These are phyloP conservation scores for Micromesistius poutassou DNA, from an alignment of 2,797 vertebrate species.

Conservation along the genomic window DNA sequence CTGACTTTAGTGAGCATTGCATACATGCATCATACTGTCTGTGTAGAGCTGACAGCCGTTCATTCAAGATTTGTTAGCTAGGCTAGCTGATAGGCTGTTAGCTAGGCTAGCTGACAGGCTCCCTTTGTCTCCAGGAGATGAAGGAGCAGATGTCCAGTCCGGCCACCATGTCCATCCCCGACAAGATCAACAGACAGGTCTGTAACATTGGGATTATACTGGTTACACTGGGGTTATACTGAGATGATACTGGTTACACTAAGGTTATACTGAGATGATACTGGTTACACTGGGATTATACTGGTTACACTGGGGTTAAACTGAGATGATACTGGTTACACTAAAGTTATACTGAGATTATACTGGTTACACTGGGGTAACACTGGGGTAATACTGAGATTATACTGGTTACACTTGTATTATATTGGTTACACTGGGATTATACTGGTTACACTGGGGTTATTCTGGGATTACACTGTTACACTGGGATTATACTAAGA, in stretches of 20 bases:
- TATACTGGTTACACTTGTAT: no score
- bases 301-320: no score
- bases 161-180: slow-evolving; percentile 73
- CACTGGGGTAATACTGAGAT: no score
- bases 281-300: neutral
- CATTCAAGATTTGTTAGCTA: neutral
- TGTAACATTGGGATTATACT: slow-evolving; percentile 26
- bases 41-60: neutral
- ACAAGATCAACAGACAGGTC: slow-evolving; percentile 87
- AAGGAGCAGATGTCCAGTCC: slow-evolving; percentile 94
- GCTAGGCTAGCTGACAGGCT: no score
- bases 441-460: no score
- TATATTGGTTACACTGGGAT: no score
- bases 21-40: neutral
- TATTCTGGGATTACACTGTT: no score
- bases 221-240: neutral
- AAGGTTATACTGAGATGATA: neutral
- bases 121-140: slow-evolving; percentile 81
- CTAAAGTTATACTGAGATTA: no score
- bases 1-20: neutral
- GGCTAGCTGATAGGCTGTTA: no score
- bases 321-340: no score
- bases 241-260: neutral
- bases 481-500: no score
- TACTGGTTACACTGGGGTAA: no score